Base-by-base conservation (phyloP, 2,888 invertebrate species). In the Acleris holmiana region DNA sequence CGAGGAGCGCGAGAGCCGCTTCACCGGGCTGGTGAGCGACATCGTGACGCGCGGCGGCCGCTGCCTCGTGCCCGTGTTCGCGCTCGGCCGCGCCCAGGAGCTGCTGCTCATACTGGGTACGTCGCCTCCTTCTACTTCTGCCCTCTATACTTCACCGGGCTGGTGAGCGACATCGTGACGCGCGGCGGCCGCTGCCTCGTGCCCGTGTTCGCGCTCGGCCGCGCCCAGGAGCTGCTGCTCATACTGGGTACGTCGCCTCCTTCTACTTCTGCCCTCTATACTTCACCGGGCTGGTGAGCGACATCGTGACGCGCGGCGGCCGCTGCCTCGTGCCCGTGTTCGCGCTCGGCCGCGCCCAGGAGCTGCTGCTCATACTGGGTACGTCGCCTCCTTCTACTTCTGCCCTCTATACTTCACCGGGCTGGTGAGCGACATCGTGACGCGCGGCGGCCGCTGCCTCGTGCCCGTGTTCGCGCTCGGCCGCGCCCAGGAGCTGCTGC, bases 401-500 rank as follows among this genome's bases (percentile, higher is more conserved):
- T n/a, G n/a, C n/a, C n/a, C n/a, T n/a, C n/a, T n/a, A n/a, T n/a
- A n/a, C 47, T 99, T 99, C 89, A 99, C 99, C 1, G 83, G 88
- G 59, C 93, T 99, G 35, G 98, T 99, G 44, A 97, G 98, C 79
- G 99, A 99, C 83, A 99, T 99, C 73, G 99, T 99, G 2, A 95
- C 94, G 76, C 95, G 99, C 73, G 99, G 99, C n/a, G 99, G 99
- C 0, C 95, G 99, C 59, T 99, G 99, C 83, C 94, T 99, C 51
- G 99, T 99, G 75, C 99, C 99, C 0, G 99, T 99, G 55, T 99
- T 99, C 93, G 99, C 99, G 5, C 92, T 99, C 29, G 99, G 99
- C 0, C 94, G 99, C 71, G 99, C 99, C 0, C 99, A 99, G 89
- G 99, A 99, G 83, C 91, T 99, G 29, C 93, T 99, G 15, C 94